These are phyloP conservation scores for Lipophrys pholis DNA, from an alignment of 2,113 vertebrate species.

Conservation along the genomic window DNA sequence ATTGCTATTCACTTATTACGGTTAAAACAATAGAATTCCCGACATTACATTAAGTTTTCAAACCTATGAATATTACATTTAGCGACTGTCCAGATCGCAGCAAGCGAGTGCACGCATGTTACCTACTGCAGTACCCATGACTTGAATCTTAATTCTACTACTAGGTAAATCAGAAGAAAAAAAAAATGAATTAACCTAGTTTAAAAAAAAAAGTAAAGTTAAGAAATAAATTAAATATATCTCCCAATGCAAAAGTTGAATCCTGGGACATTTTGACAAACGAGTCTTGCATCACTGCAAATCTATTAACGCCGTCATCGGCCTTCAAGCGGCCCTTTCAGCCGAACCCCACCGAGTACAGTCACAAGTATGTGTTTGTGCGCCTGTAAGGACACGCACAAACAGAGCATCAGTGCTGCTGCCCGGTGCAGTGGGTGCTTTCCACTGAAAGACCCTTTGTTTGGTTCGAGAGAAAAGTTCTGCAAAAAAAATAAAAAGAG, in stretches of 20 bases:
- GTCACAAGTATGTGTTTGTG: conserved; percentile 72
- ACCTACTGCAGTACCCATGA: too few species aligned
- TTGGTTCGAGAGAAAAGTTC: conserved; percentile 44
- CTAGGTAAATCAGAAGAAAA: not conserved
- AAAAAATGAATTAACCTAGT: not conserved
- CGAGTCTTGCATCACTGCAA: not conserved
- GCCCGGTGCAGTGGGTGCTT: conserved; percentile 63
- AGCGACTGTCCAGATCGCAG: too few species aligned
- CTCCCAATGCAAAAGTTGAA: conserved; percentile 3
- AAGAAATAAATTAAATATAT: too few species aligned
- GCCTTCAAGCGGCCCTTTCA: conserved; percentile 16
- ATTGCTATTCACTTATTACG: too few species aligned
- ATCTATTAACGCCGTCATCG: conserved; percentile 8
- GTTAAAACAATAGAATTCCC: too few species aligned
- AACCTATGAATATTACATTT: too few species aligned
- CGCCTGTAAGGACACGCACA: conserved; percentile 43
- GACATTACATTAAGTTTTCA: too few species aligned
- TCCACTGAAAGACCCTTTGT: conserved; percentile 74
- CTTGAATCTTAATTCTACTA: too few species aligned
- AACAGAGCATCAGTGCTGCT: conserved; percentile 54
- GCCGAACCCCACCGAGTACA: conserved; percentile 38
- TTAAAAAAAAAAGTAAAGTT: not conserved
- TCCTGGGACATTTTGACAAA: not conserved
- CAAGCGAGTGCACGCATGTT: too few species aligned
- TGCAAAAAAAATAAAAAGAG: conserved; percentile 47